Percentiles rank a stretch among this genome's conserved stretches.
Evolutionary conservation across 2,113 vertebrate species (phyloP).

Genomic region (Craseonycteris thonglongyai): DNA sequence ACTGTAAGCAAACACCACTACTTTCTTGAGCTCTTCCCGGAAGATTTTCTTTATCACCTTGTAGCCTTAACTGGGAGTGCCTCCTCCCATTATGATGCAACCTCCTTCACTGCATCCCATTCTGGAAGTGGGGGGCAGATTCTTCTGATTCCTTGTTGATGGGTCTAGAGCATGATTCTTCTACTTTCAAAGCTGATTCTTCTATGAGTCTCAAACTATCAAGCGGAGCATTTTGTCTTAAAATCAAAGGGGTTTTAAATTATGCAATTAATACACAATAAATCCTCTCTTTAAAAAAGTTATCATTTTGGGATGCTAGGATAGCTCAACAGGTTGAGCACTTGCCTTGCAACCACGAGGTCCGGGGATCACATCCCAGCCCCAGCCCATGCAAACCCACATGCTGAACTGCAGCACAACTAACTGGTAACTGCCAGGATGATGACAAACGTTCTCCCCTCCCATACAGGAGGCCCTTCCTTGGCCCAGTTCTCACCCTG

Average conservation of each 20-base stretch:
- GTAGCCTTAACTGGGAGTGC: background rate
- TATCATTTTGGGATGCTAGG: background rate
- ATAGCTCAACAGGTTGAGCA: too few species aligned
- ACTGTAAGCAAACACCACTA: background rate
- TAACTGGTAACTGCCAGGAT: too few species aligned
- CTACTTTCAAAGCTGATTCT: background rate
- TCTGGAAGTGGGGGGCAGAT: background rate
- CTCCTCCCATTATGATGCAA: background rate
- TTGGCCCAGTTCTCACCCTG: too few species aligned
- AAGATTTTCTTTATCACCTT: background rate
- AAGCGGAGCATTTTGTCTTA: background rate
- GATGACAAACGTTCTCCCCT: too few species aligned
- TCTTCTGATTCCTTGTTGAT: background rate
- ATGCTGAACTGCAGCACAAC: too few species aligned
- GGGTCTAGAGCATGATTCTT: background rate
- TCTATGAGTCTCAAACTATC: background rate
- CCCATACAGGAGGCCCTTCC: too few species aligned
- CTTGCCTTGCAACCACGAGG: too few species aligned
- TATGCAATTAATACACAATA: background rate
- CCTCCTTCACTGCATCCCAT: background rate
- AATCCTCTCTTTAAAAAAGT: background rate
- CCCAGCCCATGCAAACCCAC: too few species aligned
- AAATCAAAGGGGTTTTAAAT: conserved; percentile 17
- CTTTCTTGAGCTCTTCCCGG: background rate
- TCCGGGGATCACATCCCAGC: too few species aligned